phyloP scores from a whole-genome alignment of 2,888 invertebrate genomes.

The Tetramorium bicarinatum region DNA sequence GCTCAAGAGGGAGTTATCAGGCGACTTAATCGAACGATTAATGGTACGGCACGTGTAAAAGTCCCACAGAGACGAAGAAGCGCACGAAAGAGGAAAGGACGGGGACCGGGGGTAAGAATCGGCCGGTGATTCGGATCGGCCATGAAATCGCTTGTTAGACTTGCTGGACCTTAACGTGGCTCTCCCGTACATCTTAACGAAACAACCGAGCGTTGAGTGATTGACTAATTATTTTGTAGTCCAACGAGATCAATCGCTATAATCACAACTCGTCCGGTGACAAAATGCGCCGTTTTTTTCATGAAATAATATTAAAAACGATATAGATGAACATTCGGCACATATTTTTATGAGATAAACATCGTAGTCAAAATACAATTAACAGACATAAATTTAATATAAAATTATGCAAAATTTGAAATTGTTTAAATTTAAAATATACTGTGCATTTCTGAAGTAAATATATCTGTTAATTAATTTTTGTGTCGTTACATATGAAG shows the following conservation, averaged over 20 bases:
- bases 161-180: slow-evolving; percentile 32
- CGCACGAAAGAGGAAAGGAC: slow-evolving; percentile 57
- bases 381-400: neutral
- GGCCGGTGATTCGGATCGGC: slow-evolving; percentile 61
- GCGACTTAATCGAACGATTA: slow-evolving; percentile 80
- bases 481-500: no score
- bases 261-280: slow-evolving; percentile 39
- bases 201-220: slow-evolving; percentile 75
- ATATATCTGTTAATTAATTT: no score
- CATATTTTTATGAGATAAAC: neutral
- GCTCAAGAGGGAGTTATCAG: slow-evolving; percentile 74
- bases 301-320: neutral
- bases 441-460: neutral
- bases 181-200: slow-evolving; percentile 64
- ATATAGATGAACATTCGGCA: neutral
- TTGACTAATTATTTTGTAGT: slow-evolving; percentile 79
- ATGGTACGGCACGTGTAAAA: slow-evolving; percentile 76
- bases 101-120: slow-evolving; percentile 53
- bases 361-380: neutral
- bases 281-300: neutral
- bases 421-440: neutral
- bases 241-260: slow-evolving; percentile 66
- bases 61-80: slow-evolving; percentile 62
- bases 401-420: neutral
- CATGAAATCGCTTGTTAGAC: slow-evolving; percentile 72